Base-by-base conservation (phyloP, 2,888 invertebrate species). In the Perizoma flavofasciatum region DNA sequence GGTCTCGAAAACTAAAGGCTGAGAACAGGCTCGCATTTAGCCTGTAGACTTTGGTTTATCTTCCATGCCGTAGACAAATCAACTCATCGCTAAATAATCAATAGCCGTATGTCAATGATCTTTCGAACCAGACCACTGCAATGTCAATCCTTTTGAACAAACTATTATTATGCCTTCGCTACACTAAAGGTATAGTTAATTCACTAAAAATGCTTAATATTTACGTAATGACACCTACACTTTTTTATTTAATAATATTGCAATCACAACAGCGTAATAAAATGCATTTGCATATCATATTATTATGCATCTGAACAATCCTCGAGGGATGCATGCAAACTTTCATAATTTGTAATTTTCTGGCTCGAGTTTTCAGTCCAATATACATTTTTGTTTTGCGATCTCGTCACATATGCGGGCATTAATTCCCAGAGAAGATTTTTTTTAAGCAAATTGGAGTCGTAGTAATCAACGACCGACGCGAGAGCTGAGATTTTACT, bases 101-200 rank as follows among this genome's bases (percentile, higher is more conserved):
- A 77, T 78, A 78, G 50, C 63, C 61, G 67, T 70, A 73, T 73
- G 76, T 74, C 75, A 74, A 75, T 75, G 77, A 75, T 75, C 77
- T 72, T 71, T 61, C 52, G 60, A 62, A 67, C 49, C 58, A 59
- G 67, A 67, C 69, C 65, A 60, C 55, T 62, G 66, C 72, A 73
- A 70, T 72, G 71, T 70, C 71, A 77, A 69, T 68, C 67, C 65
- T 66, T 64, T 65, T 22, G 3, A 22, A 22, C 22, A 22, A 51
- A 58, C 51, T 53, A 49, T 58, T 9, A 22, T 39, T 8, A 45
- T 50, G 49, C 35, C 35, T 45, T 39, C 39, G 32, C 47, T 40
- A 7, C 34, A 40, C 40, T 53, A 9, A 47, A 40, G 55, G 11
- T 40, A 22, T 22, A 22, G 22, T 22, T 22, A 22, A 22, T 3